phyloP scores from a whole-genome alignment of 2,797 vertebrate species.

The Psittacula derbiana region DNA sequence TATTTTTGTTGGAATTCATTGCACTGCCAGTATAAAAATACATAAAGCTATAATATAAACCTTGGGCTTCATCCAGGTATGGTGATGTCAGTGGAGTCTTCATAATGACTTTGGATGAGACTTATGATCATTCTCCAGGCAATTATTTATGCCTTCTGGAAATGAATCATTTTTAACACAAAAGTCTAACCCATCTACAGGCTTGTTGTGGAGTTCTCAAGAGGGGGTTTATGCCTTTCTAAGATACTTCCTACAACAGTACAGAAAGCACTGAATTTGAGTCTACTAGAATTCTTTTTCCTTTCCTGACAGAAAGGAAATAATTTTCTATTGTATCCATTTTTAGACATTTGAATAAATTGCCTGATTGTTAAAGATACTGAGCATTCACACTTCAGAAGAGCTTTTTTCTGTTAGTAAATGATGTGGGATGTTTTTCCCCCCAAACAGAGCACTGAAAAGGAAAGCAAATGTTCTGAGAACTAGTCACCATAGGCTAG shows the following conservation, averaged over 20 bases:
- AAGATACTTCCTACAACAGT: neutral
- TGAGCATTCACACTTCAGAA: neutral
- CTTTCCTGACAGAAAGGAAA: neutral
- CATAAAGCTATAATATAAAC: slow-evolving; percentile 14
- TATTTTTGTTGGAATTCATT: neutral
- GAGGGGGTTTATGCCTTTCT: neutral
- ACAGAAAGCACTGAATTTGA: neutral
- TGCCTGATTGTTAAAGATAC: slow-evolving; percentile 12
- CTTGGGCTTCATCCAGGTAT: slow-evolving; percentile 17
- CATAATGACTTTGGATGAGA: slow-evolving; percentile 13
- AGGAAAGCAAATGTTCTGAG: neutral
- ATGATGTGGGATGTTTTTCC: neutral
- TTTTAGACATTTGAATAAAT: slow-evolving; percentile 30
- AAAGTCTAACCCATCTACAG: neutral
- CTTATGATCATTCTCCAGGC: neutral
- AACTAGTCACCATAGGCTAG: neutral
- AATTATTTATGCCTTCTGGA: slow-evolving; percentile 38
- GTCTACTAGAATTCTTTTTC: neutral
- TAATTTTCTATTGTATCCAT: neutral
- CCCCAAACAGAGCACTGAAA: neutral
- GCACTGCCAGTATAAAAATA: neutral
- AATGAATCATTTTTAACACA: slow-evolving; percentile 1
- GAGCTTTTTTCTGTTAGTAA: neutral
- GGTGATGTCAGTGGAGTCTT: slow-evolving; percentile 24
- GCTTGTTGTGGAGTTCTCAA: neutral